phyloP scores from a whole-genome alignment of 1,140 invertebrate species.

The Xylocopa sonorina region DNA sequence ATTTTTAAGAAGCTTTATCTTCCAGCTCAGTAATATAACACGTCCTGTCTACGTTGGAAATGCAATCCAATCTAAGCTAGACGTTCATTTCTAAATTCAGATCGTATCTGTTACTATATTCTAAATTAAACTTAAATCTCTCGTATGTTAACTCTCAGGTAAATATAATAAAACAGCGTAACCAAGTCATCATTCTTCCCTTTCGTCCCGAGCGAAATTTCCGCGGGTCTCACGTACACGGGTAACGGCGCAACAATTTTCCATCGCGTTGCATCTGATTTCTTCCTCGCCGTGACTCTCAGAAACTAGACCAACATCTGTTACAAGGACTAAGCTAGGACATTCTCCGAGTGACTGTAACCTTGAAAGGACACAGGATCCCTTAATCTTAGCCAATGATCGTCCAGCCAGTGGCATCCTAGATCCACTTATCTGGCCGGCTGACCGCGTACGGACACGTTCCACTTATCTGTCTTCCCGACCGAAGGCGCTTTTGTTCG shows the following conservation, averaged over 20 bases:
- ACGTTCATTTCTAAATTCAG: no score
- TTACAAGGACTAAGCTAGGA: background rate
- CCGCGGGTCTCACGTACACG: background rate
- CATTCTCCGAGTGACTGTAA: background rate
- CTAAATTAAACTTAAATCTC: no score
- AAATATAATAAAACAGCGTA: no score
- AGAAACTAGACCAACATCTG: background rate
- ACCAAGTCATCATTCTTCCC: no score
- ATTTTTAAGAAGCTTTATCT: background rate
- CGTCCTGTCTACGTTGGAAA: no score
- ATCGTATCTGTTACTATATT: no score
- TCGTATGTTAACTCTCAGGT: no score
- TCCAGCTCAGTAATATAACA: background rate
- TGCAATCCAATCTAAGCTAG: no score
- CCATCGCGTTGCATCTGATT: background rate
- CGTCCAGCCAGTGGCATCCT: background rate
- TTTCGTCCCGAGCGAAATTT: no score
- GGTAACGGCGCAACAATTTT: background rate
- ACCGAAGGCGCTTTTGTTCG: conserved; percentile 30
- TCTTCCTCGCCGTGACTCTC: no score
- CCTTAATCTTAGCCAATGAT: conserved; percentile 3
- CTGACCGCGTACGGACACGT: conserved; percentile 33
- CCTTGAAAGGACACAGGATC: background rate
- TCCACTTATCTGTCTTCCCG: conserved; percentile 54
- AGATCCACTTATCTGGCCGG: conserved; percentile 45